Base-by-base conservation (phyloP, 2,113 vertebrate species). In the Cyprinodon variegatus region DNA sequence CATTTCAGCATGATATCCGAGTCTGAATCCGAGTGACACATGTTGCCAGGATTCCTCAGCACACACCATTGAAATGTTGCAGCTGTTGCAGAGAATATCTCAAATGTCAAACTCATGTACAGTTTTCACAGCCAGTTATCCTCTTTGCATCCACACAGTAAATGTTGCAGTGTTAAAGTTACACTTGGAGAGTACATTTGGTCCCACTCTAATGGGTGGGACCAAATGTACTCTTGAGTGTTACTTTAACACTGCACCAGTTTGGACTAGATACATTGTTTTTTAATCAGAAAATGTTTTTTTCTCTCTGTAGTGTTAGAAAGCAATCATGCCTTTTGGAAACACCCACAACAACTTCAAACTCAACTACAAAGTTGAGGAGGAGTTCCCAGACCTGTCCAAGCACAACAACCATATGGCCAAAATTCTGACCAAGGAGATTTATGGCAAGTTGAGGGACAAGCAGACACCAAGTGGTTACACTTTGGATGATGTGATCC, bases 321-420 rank as follows among this genome's bases (percentile, higher is more conserved):
- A 90, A 84, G 83, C 93, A 92, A 93, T 83, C 95, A 98, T 98
- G 97, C 96, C 97, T 91, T 93, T 94, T 93, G 86, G 97, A 87
- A 95, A 95, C 94, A 97, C 97, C 84, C 97, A 98, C 95, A 98
- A 97, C 95, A 97, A 97, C 92, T 95, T 90, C 93, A 98, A 98
- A 78, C 77, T 98, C 92, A 97, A 97, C 91, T 98, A 84, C 92
- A 90, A 89, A 61, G 45, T 90, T 0, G 96, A 96, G 61, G 95
- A 97, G 4, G 97, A 98, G 76, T 98, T 50, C 79, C 97, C 97
- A 0, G 96, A 98, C 92, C 93, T 98, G 66, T 61, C 38, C 78
- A 87, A 94, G 71, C 97, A 98, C 90, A 98, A 98, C 94, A 98
- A 98, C 94, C 96, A 98, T 87, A 98, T 98, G 97, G 97, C 97